Conservation (phyloP, 1,140 invertebrate species). For the Tyrophagus putrescentiae region DNA sequence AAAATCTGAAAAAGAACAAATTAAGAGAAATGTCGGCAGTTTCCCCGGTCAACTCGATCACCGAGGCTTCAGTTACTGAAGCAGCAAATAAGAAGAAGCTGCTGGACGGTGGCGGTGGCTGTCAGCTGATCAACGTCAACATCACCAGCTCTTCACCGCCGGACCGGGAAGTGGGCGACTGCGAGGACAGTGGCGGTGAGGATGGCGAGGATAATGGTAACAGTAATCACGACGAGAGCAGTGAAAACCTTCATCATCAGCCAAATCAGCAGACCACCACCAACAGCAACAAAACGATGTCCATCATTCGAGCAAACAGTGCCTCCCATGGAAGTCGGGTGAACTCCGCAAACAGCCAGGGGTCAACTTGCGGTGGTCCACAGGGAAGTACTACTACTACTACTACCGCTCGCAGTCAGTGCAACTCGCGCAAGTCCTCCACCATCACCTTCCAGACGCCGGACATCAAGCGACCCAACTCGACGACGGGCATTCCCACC, state of each 20-base stretch:
- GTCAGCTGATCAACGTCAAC: slow-evolving; percentile 12
- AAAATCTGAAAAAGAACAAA: too few species aligned
- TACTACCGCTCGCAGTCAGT: neutral
- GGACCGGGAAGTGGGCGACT: neutral
- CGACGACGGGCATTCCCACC: slow-evolving; percentile 14
- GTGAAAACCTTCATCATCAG: neutral
- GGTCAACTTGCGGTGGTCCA: neutral
- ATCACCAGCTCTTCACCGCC: slow-evolving; percentile 12
- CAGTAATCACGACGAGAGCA: neutral
- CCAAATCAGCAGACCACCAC: neutral
- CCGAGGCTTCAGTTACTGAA: too few species aligned
- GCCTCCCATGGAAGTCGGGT: neutral
- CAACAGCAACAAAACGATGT: neutral
- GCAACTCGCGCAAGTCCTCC: slow-evolving; percentile 10
- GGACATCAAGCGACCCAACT: slow-evolving; percentile 15
- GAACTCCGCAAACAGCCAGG: too few species aligned
- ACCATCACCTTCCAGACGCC: slow-evolving; percentile 9
- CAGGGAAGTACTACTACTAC: too few species aligned
- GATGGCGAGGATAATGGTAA: neutral
- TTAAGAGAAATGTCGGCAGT: too few species aligned
- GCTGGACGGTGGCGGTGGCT: too few species aligned
- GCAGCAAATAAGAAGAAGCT: too few species aligned
- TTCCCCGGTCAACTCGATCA: too few species aligned
- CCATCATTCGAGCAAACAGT: slow-evolving; percentile 13
- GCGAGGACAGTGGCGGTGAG: neutral